Percentiles rank a stretch among this genome's conserved stretches.
These are phyloP conservation scores for Collichthys lucidus DNA, from an alignment of 2,113 vertebrate species.

Conservation along the genomic window DNA sequence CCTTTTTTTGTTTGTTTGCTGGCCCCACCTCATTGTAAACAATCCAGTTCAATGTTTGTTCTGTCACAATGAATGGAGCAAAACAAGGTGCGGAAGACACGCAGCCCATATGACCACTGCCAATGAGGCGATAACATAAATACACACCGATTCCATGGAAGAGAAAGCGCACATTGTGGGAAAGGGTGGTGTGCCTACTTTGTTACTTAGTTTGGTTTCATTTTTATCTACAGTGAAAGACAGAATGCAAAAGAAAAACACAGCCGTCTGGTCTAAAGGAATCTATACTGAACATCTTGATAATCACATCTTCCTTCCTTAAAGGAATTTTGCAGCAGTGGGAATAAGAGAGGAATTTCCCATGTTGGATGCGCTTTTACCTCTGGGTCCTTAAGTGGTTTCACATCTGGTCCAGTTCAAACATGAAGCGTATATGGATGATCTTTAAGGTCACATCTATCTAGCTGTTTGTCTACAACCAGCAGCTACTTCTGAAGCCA, in stretches of 20 bases:
- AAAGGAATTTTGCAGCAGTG: neutral
- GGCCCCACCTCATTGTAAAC: neutral
- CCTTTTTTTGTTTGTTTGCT: neutral
- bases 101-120: neutral
- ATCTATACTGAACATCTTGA: neutral
- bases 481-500: conserved; percentile 7
- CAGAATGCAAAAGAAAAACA: neutral
- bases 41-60: neutral
- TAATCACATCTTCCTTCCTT: neutral
- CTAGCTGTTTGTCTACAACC: too few species aligned
- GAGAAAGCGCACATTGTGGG: neutral
- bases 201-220: neutral
- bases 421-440: neutral
- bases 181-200: neutral
- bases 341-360: conserved; percentile 6
- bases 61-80: neutral
- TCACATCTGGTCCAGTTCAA: conserved; percentile 8
- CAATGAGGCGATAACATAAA: neutral
- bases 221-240: neutral
- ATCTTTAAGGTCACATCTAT: neutral
- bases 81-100: neutral
- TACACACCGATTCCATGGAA: neutral
- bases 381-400: conserved; percentile 11
- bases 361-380: neutral
- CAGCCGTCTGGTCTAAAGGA: neutral